These are phyloP conservation scores for Actinernus sp. DNA, from an alignment of 92 coral and sea anemone genomes.

Conservation along the genomic window DNA sequence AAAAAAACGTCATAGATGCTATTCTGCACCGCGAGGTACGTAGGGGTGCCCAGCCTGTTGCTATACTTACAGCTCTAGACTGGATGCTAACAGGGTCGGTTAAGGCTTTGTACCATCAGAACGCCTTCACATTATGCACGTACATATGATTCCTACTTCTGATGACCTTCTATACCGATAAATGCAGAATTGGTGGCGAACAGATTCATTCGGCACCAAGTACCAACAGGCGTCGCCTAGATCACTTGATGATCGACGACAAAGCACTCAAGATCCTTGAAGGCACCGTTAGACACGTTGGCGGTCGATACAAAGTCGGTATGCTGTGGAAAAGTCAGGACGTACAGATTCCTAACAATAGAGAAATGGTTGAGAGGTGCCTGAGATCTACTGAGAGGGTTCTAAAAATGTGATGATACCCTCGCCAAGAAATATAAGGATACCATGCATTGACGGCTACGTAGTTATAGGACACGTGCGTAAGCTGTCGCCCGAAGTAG, in stretches of 20 bases:
- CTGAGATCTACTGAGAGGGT: constrained; percentile 46
- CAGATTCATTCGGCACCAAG: constrained; percentile 55
- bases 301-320: constrained; percentile 42
- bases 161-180: constrained; percentile 50
- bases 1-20: too few species aligned
- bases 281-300: constrained; percentile 25
- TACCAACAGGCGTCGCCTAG: constrained; percentile 4
- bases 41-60: too few species aligned
- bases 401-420: constrained; percentile 32
- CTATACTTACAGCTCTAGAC: constrained; percentile 21
- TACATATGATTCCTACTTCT: constrained; percentile 18
- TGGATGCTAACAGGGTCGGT: constrained; percentile 56
- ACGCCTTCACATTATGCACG: constrained; percentile 31
- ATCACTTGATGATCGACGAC: constrained; percentile 37
- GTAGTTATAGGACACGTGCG: constrained; percentile 19
- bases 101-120: constrained; percentile 14
- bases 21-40: constrained; percentile 35
- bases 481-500: constrained; percentile 23
- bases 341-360: constrained; percentile 41
- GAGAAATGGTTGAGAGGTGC: constrained; percentile 49
- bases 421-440: constrained; percentile 55
- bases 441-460: constrained; percentile 24
- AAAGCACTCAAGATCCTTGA: constrained; percentile 45
- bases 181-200: constrained; percentile 44
- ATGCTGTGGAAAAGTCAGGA: constrained; percentile 52